phyloP scores from a whole-genome alignment of 2,797 vertebrate species.

The Ispidina picta region DNA sequence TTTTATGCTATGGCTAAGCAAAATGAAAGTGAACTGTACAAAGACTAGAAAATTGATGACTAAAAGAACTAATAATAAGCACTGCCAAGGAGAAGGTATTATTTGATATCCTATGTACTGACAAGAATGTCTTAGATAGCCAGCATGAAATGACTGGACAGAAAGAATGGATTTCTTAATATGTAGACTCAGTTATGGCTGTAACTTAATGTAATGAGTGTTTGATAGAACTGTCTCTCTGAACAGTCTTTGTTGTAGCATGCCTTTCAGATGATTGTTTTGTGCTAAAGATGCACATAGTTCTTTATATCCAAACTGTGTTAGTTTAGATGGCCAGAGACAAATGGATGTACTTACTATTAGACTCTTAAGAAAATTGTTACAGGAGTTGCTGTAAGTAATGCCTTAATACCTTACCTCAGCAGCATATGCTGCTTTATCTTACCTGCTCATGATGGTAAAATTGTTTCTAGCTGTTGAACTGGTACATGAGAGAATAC shows the following conservation, averaged over 20 bases:
- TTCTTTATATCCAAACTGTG: background rate
- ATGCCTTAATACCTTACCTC: background rate
- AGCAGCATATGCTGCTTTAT: background rate
- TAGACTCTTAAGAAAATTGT: background rate
- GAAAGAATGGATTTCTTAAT: slow-evolving; percentile 9
- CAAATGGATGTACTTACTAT: background rate
- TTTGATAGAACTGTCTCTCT: slow-evolving; percentile 2
- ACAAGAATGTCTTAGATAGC: slow-evolving; percentile 13
- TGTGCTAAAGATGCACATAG: background rate
- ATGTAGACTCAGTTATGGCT: background rate
- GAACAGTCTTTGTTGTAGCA: slow-evolving; percentile 21
- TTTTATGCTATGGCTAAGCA: slow-evolving; percentile 44
- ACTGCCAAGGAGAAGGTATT: slow-evolving; percentile 8
- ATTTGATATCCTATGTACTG: background rate
- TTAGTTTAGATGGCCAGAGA: background rate
- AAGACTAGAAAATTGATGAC: slow-evolving; percentile 42
- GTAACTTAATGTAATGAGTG: background rate
- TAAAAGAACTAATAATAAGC: slow-evolving; percentile 23
- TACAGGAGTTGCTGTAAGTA: background rate
- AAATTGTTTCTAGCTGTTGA: background rate
- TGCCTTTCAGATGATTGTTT: background rate
- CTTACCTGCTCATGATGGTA: background rate
- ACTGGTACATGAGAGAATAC: background rate
- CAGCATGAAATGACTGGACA: slow-evolving; percentile 4
- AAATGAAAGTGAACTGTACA: slow-evolving; percentile 29